phyloP scores from a whole-genome alignment of 2,888 invertebrate genomes.

The Lasius platythorax region DNA sequence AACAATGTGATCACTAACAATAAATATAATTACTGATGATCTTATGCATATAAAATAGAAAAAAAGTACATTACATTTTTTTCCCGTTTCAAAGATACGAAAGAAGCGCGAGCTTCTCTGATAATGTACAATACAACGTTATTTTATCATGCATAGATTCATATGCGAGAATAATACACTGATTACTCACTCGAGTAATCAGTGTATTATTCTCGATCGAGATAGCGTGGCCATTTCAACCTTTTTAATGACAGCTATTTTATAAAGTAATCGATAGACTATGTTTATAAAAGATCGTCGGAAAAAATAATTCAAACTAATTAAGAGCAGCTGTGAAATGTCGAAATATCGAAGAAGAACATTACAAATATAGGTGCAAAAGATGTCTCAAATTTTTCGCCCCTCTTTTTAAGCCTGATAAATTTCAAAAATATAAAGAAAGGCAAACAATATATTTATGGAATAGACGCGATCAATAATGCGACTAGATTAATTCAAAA shows the following conservation, averaged over 20 bases:
- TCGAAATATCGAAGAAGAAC: too few relatives aligned
- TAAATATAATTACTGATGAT: not conserved
- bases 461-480: not conserved
- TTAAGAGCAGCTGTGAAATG: not conserved
- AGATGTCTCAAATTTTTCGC: not conserved
- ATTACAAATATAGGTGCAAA: not conserved
- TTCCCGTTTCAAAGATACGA: not conserved
- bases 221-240: slow-evolving; percentile 14
- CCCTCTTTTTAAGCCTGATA: not conserved
- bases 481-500: not conserved
- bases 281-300: not conserved
- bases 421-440: not conserved
- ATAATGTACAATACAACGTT: not conserved
- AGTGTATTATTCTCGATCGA: slow-evolving; percentile 26
- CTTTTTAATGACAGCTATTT: slow-evolving; percentile 20
- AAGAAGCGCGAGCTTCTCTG: not conserved
- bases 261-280: not conserved
- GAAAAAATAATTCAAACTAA: not conserved
- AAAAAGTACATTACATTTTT: not conserved
- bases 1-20: not conserved
- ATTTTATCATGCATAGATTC: not conserved
- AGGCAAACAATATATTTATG: not conserved
- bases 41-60: not conserved
- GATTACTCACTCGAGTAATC: slow-evolving; percentile 18
- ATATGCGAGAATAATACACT: not conserved